A percentile compares a stretch with the other conserved stretches of the same genome.
Conservation (phyloP, 2,888 invertebrate species). For the Drosophila merina region DNA sequence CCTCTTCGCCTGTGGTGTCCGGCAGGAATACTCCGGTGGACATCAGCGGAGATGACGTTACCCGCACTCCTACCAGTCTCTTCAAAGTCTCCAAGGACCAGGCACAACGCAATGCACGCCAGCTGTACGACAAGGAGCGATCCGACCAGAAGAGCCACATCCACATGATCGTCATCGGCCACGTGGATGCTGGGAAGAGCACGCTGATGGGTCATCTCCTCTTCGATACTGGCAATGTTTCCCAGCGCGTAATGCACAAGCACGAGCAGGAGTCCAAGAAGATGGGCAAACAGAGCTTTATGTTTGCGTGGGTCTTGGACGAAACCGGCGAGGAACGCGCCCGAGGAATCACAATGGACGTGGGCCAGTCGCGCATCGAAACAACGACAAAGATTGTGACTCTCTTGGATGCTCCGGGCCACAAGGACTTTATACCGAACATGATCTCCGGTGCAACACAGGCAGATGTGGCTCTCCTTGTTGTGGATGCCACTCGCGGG, state of each 20-base stretch:
- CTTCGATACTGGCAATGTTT: conserved; percentile 93
- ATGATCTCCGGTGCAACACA: conserved; percentile 99
- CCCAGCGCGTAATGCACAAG: conserved; percentile 95
- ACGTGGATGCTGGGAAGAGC: conserved; percentile 89
- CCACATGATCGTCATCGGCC: conserved; percentile 96
- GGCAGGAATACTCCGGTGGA: conserved; percentile 86
- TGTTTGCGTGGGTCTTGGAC: conserved; percentile 99
- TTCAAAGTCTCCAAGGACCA: conserved; percentile 81
- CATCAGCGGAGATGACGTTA: conserved; percentile 59
- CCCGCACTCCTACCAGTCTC: conserved; percentile 43
- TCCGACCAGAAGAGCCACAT: conserved; percentile 93
- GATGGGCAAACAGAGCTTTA: conserved; percentile 98
- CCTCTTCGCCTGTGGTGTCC: conserved; percentile 88
- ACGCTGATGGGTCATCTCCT: conserved; percentile 96
- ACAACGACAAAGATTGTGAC: conserved; percentile 91
- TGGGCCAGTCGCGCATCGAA: conserved; percentile 96
- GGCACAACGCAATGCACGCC: conserved; percentile 84
- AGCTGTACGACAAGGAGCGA: conserved; percentile 89
- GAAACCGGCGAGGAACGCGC: conserved; percentile 98
- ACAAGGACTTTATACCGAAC: conserved; percentile 99
- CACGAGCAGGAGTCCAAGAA: conserved; percentile 99
- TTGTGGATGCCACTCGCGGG: conserved; percentile 97
- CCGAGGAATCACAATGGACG: conserved; percentile 99
- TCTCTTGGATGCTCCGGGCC: conserved; percentile 98
- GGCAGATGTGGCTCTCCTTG: conserved; percentile 98